Percentiles rank a stretch among this genome's conserved stretches.
These are phyloP conservation scores for Falcunculus frontatus DNA, from an alignment of 2,113 vertebrate genomes.

Conservation along the genomic window DNA sequence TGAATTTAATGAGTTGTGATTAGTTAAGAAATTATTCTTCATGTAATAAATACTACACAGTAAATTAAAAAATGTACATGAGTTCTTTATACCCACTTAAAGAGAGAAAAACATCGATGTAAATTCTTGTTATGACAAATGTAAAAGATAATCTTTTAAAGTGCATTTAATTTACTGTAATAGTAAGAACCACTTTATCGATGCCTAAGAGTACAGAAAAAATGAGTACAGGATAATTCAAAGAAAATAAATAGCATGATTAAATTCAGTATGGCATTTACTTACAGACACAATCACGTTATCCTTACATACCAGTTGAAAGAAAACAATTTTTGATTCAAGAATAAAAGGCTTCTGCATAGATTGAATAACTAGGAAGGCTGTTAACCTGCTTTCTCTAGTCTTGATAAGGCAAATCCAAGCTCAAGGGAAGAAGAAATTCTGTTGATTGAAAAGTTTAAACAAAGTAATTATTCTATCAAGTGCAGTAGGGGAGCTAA, in stretches of 20 bases:
- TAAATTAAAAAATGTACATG: slow-evolving; percentile 70
- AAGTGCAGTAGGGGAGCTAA: neutral
- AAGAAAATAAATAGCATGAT: slow-evolving; percentile 71
- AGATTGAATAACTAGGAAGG: slow-evolving; percentile 27
- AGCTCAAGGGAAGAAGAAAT: neutral
- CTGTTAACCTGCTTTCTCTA: slow-evolving; percentile 38
- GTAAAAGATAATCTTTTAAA: slow-evolving; percentile 69
- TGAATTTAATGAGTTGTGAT: slow-evolving; percentile 71
- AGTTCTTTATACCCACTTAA: slow-evolving; percentile 68
- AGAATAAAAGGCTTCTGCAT: slow-evolving; percentile 41
- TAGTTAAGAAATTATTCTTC: slow-evolving; percentile 57
- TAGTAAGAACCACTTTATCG: slow-evolving; percentile 56
- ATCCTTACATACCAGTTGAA: slow-evolving; percentile 34
- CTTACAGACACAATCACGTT: slow-evolving; percentile 59
- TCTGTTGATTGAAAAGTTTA: slow-evolving; percentile 23
- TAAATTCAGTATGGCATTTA: slow-evolving; percentile 63
- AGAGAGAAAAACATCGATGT: slow-evolving; percentile 50
- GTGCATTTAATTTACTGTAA: slow-evolving; percentile 69
- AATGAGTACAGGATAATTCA: slow-evolving; percentile 66
- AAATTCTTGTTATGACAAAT: slow-evolving; percentile 75
- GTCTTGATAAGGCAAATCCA: neutral
- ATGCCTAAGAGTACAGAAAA: slow-evolving; percentile 54
- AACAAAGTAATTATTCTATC: neutral
- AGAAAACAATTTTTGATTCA: slow-evolving; percentile 63
- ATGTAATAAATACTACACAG: slow-evolving; percentile 63